Evolutionary conservation across 1,140 invertebrate species (phyloP), one percentile per base, ranked within the genome.

Genomic region (Teleogryllus occipitalis): DNA sequence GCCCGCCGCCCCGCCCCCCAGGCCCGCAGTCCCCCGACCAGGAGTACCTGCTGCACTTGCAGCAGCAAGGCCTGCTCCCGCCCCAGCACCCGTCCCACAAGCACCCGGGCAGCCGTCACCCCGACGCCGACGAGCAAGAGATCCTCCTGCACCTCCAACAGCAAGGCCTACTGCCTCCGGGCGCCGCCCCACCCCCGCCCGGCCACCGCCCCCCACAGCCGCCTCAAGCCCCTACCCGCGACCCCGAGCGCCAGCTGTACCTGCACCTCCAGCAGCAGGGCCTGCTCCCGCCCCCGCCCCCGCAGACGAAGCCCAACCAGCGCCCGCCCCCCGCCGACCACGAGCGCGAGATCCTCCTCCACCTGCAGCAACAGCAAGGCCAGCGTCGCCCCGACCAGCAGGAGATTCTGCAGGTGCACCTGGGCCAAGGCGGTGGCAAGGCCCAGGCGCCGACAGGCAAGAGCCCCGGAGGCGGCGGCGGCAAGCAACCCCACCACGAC

Each of bases 71-170:
- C 54, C 10, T 7, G 10, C 18, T 65, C 54, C 54, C 54, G 18
- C 54, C 54, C 10, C 54, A 65, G 54, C 54, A 65, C 10, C 27
- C 54, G 54, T 65, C 54, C 54, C 10, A 65, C 2, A 65, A 1
- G 27, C 54, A 65, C 18, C 54, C 54, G 54, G 54, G 54, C 54
- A 65, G 18, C 54, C 54, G 27, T 22, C 78, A n/a, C 14, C 10
- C 78, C 10, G 78, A 78, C 48, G 47, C 49, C 7, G 54, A 79
- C 18, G 47, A 65, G 22, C 47, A 79, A n/a, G 21, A 79, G 8
- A 80, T 80, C n/a, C 47, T 77, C 7, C 27, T 47, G 15, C 79
- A 80, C 27, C 48, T 80, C 5, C 79, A 80, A 39, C 74, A 39
- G 21, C 79, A 76, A 46, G 75, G 75, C 8, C 21, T 80, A 0